These are phyloP conservation scores for Orthonyx spaldingii DNA, from an alignment of 2,113 vertebrate genomes.

Conservation along the genomic window DNA sequence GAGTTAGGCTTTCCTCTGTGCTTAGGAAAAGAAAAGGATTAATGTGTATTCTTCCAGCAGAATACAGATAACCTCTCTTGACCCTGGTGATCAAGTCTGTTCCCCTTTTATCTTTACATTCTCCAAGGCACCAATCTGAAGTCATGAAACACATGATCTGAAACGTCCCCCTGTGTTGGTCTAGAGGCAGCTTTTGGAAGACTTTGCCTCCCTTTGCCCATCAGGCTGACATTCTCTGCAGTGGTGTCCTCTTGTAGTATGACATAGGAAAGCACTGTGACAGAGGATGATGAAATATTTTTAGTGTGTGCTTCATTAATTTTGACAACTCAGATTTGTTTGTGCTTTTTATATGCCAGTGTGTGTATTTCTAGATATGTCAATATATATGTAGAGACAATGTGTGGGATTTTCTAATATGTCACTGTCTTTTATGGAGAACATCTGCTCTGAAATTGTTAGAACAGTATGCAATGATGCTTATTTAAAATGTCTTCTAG, in stretches of 20 bases:
- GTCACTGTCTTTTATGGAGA: not conserved
- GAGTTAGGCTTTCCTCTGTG: not conserved
- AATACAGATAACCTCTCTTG: not conserved
- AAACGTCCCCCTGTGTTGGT: not conserved
- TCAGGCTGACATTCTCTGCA: not conserved
- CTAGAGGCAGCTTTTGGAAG: not conserved
- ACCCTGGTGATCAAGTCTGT: not conserved
- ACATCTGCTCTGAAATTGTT: slow-evolving; percentile 21
- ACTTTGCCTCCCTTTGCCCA: not conserved
- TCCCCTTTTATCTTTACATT: not conserved
- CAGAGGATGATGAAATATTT: slow-evolving; percentile 6
- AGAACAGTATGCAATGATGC: not conserved
- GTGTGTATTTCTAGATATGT: slow-evolving; percentile 11
- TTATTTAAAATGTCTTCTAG: not conserved
- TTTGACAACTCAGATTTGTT: slow-evolving; percentile 36
- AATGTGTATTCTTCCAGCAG: not conserved
- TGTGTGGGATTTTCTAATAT: slow-evolving; percentile 7
- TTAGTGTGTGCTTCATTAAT: not conserved
- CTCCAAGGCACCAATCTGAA: not conserved
- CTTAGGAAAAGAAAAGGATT: not conserved
- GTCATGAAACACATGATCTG: not conserved
- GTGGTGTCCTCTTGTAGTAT: not conserved
- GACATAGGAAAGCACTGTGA: not conserved
- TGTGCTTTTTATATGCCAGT: not conserved
- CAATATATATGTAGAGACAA: slow-evolving; percentile 20